phyloP scores from a whole-genome alignment of 2,113 vertebrate species.

The Burhinus bistriatus region DNA sequence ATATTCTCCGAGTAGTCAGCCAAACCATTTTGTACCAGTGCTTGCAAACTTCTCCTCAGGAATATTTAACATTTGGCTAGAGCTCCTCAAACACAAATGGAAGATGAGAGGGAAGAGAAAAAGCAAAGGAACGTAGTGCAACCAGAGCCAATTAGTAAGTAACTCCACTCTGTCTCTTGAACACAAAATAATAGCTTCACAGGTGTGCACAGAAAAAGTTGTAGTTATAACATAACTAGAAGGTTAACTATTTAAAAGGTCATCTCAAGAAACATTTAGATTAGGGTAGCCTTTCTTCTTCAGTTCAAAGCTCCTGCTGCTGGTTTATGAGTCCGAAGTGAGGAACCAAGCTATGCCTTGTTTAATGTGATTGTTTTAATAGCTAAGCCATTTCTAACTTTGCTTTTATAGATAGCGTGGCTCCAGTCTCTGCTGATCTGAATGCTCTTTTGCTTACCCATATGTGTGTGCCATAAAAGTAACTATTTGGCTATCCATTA shows the following conservation, averaged over 20 bases:
- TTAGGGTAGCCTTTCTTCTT: constrained; percentile 13
- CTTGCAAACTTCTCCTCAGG: constrained; percentile 32
- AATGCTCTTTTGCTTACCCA: background rate
- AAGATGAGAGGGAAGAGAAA: constrained; percentile 18
- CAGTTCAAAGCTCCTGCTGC: constrained; percentile 39
- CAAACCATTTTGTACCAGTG: background rate
- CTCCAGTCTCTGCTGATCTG: background rate
- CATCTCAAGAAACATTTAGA: constrained; percentile 1
- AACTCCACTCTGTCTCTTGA: constrained; percentile 16
- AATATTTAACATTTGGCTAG: constrained; percentile 47
- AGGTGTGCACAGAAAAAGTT: constrained; percentile 44
- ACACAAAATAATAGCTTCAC: constrained; percentile 21
- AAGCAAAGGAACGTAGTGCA: background rate
- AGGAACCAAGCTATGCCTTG: constrained; percentile 18
- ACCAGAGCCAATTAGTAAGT: constrained; percentile 30
- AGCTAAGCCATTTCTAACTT: constrained; percentile 5
- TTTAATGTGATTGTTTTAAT: constrained; percentile 30
- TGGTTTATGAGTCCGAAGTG: constrained; percentile 27
- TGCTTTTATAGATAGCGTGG: background rate
- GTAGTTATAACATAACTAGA: constrained; percentile 21
- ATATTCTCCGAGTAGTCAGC: background rate
- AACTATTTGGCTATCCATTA: background rate
- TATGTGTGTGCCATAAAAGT: background rate
- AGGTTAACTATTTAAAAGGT: constrained; percentile 48
- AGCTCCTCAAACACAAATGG: constrained; percentile 34